phyloP scores from a whole-genome alignment of 2,888 invertebrate genomes.

The Amphimallon solstitiale region DNA sequence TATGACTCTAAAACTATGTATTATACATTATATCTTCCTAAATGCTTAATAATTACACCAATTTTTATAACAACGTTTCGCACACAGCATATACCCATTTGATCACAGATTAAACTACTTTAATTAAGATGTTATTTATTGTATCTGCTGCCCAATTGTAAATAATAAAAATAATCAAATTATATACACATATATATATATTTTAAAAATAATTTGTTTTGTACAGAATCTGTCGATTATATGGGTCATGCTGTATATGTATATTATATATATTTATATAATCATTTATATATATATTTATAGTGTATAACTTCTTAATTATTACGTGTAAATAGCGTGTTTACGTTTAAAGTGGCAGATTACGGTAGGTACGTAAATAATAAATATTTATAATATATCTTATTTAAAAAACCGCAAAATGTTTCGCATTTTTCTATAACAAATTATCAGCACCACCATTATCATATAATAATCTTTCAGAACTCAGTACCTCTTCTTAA shows the following conservation, averaged over 20 bases:
- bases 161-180: conserved; percentile 30
- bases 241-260: conserved; percentile 41
- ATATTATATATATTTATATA: conserved; percentile 40
- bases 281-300: conserved; percentile 49
- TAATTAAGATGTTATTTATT: conserved; percentile 21
- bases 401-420: conserved; percentile 60
- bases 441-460: conserved; percentile 36
- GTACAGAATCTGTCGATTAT: conserved; percentile 35
- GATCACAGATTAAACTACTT: conserved; percentile 32
- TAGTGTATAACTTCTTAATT: conserved; percentile 60
- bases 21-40: conserved; percentile 38
- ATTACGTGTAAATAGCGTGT: conserved; percentile 60
- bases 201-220: conserved; percentile 22
- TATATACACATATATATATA: conserved; percentile 26
- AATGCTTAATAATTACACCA: conserved; percentile 45
- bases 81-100: conserved; percentile 39
- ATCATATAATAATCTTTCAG: conserved; percentile 39
- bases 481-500: conserved; percentile 54
- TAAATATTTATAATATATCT: conserved; percentile 47
- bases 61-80: conserved; percentile 46
- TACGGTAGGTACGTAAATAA: conserved; percentile 51
- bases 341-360: conserved; percentile 61
- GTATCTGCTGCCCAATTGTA: conserved; percentile 32
- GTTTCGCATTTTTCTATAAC: conserved; percentile 23
- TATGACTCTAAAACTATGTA: conserved; percentile 48